Conservation (phyloP, 92 coral and sea anemone species). For the Palythoa heliodiscus region DNA sequence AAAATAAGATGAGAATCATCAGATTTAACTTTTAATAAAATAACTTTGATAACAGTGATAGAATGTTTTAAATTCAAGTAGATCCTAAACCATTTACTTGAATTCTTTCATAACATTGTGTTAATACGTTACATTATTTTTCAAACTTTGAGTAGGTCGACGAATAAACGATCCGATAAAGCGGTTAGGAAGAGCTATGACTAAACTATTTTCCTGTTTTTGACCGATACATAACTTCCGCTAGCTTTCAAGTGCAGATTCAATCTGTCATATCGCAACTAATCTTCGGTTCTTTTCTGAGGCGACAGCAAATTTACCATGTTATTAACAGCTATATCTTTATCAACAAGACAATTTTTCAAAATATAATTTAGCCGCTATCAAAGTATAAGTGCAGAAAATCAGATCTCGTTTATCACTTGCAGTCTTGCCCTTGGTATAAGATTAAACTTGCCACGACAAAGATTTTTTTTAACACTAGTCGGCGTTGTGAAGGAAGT, state of each 20-base stretch:
- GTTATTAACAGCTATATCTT: background rate
- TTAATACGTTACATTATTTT: background rate
- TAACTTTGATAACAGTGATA: background rate
- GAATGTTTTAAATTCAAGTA: background rate
- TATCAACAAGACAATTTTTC: conserved; percentile 15
- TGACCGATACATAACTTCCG: background rate
- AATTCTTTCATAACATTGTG: background rate
- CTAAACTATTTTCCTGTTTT: conserved; percentile 22
- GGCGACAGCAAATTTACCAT: conserved; percentile 18
- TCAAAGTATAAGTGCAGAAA: background rate
- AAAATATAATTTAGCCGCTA: background rate
- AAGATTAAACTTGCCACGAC: conserved; percentile 10
- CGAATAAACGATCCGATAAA: background rate
- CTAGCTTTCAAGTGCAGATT: background rate
- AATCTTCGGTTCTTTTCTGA: background rate
- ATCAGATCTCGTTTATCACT: conserved; percentile 1
- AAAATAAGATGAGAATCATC: background rate
- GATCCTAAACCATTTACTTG: background rate
- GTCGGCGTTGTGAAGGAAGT: conserved; percentile 27
- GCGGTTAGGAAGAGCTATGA: conserved; percentile 28
- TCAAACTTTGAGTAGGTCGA: conserved; percentile 8
- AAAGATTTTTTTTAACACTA: no score
- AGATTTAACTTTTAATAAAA: background rate
- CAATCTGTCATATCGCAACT: background rate
- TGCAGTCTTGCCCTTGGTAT: background rate